phyloP scores from a whole-genome alignment of 2,797 vertebrate species.

The Orientallactaga sibirica region DNA sequence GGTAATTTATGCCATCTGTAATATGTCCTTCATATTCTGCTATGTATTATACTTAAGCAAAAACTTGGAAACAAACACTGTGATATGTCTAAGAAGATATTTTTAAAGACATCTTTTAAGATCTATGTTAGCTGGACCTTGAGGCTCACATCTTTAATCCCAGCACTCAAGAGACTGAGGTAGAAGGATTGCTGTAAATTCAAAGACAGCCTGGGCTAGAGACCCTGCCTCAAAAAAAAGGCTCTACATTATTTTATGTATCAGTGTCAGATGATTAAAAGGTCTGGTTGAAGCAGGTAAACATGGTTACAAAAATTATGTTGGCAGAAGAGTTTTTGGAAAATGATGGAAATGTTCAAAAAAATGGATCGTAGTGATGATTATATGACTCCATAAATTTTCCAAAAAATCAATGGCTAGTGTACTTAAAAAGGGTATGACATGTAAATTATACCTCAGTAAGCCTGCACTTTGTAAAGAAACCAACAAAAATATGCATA shows the following conservation, averaged over 20 bases:
- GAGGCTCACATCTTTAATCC: too few relatives aligned
- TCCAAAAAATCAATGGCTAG: not conserved
- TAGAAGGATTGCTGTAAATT: too few relatives aligned
- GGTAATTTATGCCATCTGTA: conserved; percentile 34
- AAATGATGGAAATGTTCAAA: conserved; percentile 64
- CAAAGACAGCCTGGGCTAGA: too few relatives aligned
- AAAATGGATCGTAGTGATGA: conserved; percentile 40
- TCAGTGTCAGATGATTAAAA: conserved; percentile 32
- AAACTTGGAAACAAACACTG: conserved; percentile 49
- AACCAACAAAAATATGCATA: conserved; percentile 50
- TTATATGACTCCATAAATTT: conserved; percentile 64
- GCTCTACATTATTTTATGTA: conserved; percentile 25
- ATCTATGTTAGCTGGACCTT: not conserved
- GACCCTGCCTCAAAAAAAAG: not conserved
- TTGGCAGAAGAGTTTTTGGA: not conserved
- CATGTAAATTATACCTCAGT: conserved; percentile 46
- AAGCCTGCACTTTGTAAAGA: conserved; percentile 6
- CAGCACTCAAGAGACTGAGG: too few relatives aligned
- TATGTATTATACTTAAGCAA: conserved; percentile 44
- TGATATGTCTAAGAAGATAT: not conserved
- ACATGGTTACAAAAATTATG: conserved; percentile 11
- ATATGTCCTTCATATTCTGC: conserved; percentile 52
- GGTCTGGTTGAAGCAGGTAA: conserved; percentile 45
- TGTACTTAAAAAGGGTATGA: conserved; percentile 50
- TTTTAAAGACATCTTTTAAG: not conserved